These are phyloP conservation scores for Deilephila elpenor DNA, from an alignment of 2,888 invertebrate genomes.

Conservation along the genomic window DNA sequence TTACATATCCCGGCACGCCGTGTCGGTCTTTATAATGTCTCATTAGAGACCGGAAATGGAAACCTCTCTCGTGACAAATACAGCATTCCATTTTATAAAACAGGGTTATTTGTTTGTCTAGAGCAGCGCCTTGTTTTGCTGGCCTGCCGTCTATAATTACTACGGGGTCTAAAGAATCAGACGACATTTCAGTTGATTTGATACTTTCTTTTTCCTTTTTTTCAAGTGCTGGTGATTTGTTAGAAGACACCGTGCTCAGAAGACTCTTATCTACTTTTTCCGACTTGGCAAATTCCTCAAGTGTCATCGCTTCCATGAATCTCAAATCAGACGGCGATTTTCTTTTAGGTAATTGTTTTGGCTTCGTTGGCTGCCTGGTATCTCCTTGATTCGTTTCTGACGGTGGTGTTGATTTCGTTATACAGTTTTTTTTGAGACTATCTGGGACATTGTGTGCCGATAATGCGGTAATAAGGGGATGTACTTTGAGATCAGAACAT, in stretches of 20 bases:
- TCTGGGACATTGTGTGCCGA: constrained; percentile 55
- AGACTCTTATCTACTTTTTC: constrained; percentile 71
- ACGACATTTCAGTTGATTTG: constrained; percentile 42
- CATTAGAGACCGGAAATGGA: constrained; percentile 77
- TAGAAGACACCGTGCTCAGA: constrained; percentile 50
- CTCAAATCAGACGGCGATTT: constrained; percentile 68
- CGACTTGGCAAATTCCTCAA: constrained; percentile 72
- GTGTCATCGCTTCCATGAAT: constrained; percentile 73
- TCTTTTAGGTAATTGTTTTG: constrained; percentile 54
- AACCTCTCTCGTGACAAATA: constrained; percentile 75
- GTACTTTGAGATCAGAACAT: constrained; percentile 47
- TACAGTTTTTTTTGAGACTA: constrained; percentile 41
- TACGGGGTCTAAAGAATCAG: constrained; percentile 64
- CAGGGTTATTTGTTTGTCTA: constrained; percentile 76
- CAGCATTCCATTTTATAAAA: constrained; percentile 82
- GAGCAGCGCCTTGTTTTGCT: constrained; percentile 71
- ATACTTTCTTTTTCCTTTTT: constrained; percentile 44
- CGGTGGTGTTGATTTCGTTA: constrained; percentile 44
- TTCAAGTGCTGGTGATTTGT: constrained; percentile 37
- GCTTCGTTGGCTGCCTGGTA: constrained; percentile 52
- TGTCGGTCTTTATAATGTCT: constrained; percentile 80
- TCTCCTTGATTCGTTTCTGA: constrained; percentile 70
- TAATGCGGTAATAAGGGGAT: constrained; percentile 54
- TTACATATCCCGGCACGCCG: constrained; percentile 78
- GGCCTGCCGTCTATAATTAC: constrained; percentile 75